Evolutionary conservation across 2,888 invertebrate species (phyloP), one percentile per base, ranked within the genome.

Genomic region (Leptopterna dolabrata): DNA sequence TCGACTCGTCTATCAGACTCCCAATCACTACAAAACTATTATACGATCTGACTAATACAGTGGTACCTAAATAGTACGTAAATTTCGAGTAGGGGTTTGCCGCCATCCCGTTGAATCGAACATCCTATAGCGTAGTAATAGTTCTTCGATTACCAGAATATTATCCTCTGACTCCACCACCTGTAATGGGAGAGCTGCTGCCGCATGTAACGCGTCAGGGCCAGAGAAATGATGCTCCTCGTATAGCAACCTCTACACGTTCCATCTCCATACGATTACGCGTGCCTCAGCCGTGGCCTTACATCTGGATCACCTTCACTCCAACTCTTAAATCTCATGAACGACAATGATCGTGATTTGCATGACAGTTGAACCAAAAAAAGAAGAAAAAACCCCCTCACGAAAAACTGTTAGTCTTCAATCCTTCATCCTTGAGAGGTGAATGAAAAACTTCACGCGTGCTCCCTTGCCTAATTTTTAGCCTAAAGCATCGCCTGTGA

Each of bases 281-380:
- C 19, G 24, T 19, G 63, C 63, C 63, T 63, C 24, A 24, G 63
- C 27, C 24, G 4, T 63, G 63, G 24, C 63, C 63, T 63, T 19
- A 19, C 63, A 63, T 63, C 63, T 63, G 27, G 63, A 63, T 63
- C 63, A 63, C 63, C 63, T 63, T 63, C 63, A 63, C 24, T 63
- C 63, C 63, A 19, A 19, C 36, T 24, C 63, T 24, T 63, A 63
- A 63, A 63, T 63, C 63, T 24, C 24, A 24, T 16, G 63, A 63
- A 63, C 63, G 63, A 63, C 63, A 63, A 63, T 63, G 63, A 63
- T 63, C 63, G 24, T 63, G 63, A 63, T 63, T 63, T 63, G 63
- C 63, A 63, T 63, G 63, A 63, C 63, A 63, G 63, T 63, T 24
- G 63, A 63, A 63, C 63, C 63, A 63, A 63, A 63, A 63, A 63